Evolutionary conservation across 2,888 invertebrate species (phyloP), one percentile per base, ranked within the genome.

Genomic region (Aethes cnicana): DNA sequence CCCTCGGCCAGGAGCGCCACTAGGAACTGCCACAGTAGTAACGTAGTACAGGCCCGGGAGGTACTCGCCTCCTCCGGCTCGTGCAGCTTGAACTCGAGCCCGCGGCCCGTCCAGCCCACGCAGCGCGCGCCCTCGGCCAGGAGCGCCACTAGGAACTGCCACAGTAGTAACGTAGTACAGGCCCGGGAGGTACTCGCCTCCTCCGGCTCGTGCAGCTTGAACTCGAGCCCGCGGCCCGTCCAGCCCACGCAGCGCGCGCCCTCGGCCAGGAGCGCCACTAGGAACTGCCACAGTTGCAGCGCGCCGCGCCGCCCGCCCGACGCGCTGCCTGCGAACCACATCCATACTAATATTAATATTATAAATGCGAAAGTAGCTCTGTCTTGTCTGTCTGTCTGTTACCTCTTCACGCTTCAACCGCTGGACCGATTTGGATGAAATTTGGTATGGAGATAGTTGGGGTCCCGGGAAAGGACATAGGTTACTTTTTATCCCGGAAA

Each of bases 221-320:
- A 98, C 82, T 98, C 98, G 90, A 98, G 94, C 1, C 98, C 98
- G 7, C 97, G 90, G 0, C 98, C 98, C 0, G 98, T 98, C 98
- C 98, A 98, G 1, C 97, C 95, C 55, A 98, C 97, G 74, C 96
- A 96, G 47, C 95, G 94, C 12, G 95, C 93, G 3, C 88, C 88
- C 95, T 81, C 95, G 90, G 65, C 95, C 93, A 91, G 88, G 72
- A 70, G 81, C 78, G 56, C 94, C 92, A 98, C 97, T 36, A 98
- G 91, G 84, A 98, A 98, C 88, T 98, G 98, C 98, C 98, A 98
- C 46, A 98, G 86, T 74, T 98, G 97, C 8, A 97, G 91, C 0
- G 96, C 96, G 0, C 97, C 97, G 21, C 97, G 91, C n/a, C 96
- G 84, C 0, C 84, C 79, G 0, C 78, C 65, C 0, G 71, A 72